A percentile compares a stretch with the other conserved stretches of the same genome.
These are phyloP conservation scores for Temnothorax rugatulus DNA, from an alignment of 2,888 invertebrate genomes.

Conservation along the genomic window DNA sequence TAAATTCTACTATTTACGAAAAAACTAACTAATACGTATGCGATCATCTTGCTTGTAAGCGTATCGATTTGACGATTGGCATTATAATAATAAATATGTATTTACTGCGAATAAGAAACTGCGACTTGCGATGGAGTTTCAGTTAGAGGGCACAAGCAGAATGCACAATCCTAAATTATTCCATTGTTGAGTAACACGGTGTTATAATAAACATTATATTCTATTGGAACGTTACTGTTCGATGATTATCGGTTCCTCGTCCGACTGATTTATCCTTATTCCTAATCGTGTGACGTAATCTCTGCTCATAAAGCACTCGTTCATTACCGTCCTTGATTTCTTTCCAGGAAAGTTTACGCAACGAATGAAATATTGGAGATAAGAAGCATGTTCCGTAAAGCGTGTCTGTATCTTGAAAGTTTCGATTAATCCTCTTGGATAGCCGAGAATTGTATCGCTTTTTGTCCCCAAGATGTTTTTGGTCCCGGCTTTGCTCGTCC, in stretches of 20 bases:
- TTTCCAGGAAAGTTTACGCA: neutral
- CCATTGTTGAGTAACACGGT: slow-evolving; percentile 80
- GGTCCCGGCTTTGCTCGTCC: slow-evolving; percentile 88
- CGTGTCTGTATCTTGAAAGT: neutral
- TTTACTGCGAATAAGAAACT: slow-evolving; percentile 67
- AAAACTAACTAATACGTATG: neutral
- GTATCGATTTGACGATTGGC: slow-evolving; percentile 57
- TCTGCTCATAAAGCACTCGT: neutral
- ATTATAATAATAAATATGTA: slow-evolving; percentile 60
- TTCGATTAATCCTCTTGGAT: slow-evolving; percentile 73
- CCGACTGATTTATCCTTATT: neutral
- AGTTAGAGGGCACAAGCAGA: slow-evolving; percentile 80
- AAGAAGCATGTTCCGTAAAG: neutral
- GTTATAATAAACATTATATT: slow-evolving; percentile 83
- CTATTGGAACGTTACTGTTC: slow-evolving; percentile 70
- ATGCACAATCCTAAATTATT: slow-evolving; percentile 81
- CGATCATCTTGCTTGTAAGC: slow-evolving; percentile 61
- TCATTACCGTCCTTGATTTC: neutral
- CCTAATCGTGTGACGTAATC: neutral
- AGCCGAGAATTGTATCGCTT: slow-evolving; percentile 88
- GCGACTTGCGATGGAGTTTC: slow-evolving; percentile 71
- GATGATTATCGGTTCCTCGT: neutral
- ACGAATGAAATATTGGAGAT: neutral
- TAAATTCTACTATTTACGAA: slow-evolving; percentile 9
- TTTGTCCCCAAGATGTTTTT: slow-evolving; percentile 88